Conservation (phyloP, 64 coral and sea anemone species). For the Porites lutea region DNA sequence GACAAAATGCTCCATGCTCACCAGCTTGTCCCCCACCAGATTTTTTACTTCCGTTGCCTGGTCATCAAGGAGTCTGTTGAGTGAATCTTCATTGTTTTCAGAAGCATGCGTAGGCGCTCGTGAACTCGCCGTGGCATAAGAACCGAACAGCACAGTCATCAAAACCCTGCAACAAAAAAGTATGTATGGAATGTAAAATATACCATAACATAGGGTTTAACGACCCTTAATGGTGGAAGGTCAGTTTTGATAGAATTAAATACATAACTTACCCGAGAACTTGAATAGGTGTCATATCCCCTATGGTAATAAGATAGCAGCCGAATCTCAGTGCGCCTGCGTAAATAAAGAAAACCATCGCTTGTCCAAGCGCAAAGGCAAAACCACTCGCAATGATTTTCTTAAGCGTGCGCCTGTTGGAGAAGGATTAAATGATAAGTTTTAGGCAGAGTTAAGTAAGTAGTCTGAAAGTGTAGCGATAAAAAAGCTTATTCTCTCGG, state of each 20-base stretch:
- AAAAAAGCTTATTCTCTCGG: too few relatives aligned
- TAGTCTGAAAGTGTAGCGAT: too few relatives aligned
- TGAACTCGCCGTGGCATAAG: constrained; percentile 61
- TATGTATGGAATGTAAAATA: background rate
- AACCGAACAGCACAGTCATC: constrained; percentile 95
- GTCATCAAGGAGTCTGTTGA: constrained; percentile 56
- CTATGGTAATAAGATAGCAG: constrained; percentile 70
- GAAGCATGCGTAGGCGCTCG: constrained; percentile 64
- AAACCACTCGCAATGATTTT: constrained; percentile 82
- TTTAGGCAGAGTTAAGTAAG: too few relatives aligned
- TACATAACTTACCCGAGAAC: constrained; percentile 69
- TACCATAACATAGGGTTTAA: too few relatives aligned
- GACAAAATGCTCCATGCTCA: background rate
- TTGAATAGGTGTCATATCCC: constrained; percentile 81
- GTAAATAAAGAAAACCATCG: constrained; percentile 89
- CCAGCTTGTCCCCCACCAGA: constrained; percentile 25
- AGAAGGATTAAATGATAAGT: background rate
- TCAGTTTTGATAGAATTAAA: background rate
- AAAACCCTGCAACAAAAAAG: constrained; percentile 67
- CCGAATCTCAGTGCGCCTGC: constrained; percentile 85
- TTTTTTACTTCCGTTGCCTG: background rate
- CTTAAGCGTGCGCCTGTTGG: constrained; percentile 64
- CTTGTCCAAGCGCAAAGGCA: constrained; percentile 83
- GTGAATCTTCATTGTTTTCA: constrained; percentile 36
- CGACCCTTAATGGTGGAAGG: too few relatives aligned